Conservation (phyloP, 2,888 invertebrate genomes). For the Tiliacea aurago region DNA sequence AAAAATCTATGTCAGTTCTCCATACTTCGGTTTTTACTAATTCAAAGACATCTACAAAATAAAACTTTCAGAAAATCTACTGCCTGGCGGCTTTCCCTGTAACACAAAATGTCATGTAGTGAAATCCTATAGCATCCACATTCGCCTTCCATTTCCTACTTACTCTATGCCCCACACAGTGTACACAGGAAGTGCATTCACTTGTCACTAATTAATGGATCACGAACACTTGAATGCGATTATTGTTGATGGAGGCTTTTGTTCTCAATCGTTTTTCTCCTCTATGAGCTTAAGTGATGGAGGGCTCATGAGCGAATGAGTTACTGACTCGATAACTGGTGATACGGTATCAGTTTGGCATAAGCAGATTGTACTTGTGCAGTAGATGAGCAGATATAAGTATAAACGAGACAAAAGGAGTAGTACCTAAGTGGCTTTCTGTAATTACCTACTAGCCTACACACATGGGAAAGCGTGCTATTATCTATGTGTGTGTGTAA, state of each 20-base stretch:
- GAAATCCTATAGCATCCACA: fast-evolving
- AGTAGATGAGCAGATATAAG: too few relatives aligned
- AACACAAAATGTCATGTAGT: background rate
- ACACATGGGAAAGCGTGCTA: too few relatives aligned
- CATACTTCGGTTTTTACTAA: background rate
- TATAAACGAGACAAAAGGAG: background rate
- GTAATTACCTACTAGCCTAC: too few relatives aligned
- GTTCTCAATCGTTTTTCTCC: constrained; percentile 53
- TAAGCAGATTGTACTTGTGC: constrained; percentile 19
- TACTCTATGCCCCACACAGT: constrained; percentile 22
- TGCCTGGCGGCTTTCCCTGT: background rate
- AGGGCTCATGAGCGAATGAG: constrained; percentile 38
- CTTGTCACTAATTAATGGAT: constrained; percentile 76
- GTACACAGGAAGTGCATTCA: constrained; percentile 74
- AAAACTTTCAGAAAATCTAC: background rate
- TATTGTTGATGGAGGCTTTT: constrained; percentile 54
- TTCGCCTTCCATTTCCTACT: constrained; percentile 19
- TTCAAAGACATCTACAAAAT: too few relatives aligned
- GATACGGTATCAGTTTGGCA: constrained; percentile 4
- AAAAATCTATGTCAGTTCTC: background rate
- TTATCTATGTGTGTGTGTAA: too few relatives aligned
- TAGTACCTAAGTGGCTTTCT: background rate
- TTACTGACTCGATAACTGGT: constrained; percentile 25
- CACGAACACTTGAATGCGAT: constrained; percentile 62
- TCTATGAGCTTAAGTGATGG: constrained; percentile 45